A percentile compares a stretch with the other conserved stretches of the same genome.
phyloP scores from a whole-genome alignment of 2,888 invertebrate genomes.

The Podabrus alpinus region DNA sequence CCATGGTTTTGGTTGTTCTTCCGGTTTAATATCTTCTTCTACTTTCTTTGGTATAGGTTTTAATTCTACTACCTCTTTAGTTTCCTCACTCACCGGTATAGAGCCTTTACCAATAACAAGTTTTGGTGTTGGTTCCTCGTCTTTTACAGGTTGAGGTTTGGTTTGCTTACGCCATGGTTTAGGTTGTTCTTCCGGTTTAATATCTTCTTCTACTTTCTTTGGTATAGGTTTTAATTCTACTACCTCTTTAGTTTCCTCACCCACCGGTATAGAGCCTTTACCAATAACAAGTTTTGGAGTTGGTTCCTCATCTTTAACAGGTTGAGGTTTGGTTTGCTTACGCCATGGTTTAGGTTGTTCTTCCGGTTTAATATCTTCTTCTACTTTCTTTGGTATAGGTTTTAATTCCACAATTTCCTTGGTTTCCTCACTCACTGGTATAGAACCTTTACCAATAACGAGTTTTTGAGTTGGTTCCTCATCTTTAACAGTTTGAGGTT shows the following conservation, averaged over 20 bases:
- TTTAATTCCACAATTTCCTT: conserved; percentile 17
- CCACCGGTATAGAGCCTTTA: conserved; percentile 21
- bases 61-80: conserved; percentile 46
- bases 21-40: conserved; percentile 18
- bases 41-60: conserved; percentile 45
- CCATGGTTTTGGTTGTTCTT: conserved; percentile 47
- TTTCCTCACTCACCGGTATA: conserved; percentile 47
- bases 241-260: conserved; percentile 50
- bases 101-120: conserved; percentile 51
- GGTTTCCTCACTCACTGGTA: conserved; percentile 32
- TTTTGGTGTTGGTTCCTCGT: conserved; percentile 45
- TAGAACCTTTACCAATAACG: not conserved
- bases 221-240: conserved; percentile 58
- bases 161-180: conserved; percentile 50
- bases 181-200: conserved; percentile 39
- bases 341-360: not conserved
- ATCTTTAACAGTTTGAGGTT: conserved; percentile 24
- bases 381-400: not conserved
- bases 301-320: not conserved
- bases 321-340: not conserved
- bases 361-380: not conserved
- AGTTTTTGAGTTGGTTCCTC: conserved; percentile 29
- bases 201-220: conserved; percentile 32
- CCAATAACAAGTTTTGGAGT: not conserved
- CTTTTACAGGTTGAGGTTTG: conserved; percentile 48